These are phyloP conservation scores for Epinotia bilunana DNA, from an alignment of 2,888 invertebrate genomes.

Conservation along the genomic window DNA sequence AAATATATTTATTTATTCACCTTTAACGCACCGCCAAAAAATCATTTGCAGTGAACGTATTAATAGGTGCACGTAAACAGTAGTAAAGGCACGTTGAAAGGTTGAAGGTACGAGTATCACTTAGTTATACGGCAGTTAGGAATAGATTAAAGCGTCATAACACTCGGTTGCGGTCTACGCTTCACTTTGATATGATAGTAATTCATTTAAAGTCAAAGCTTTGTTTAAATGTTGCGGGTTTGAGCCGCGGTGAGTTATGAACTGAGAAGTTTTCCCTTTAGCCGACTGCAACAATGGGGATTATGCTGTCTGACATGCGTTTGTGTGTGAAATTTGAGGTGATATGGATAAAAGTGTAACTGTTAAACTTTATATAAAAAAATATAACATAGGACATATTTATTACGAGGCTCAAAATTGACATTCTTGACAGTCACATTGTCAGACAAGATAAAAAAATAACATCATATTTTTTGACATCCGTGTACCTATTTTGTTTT, in stretches of 20 bases:
- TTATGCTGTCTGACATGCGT: not conserved
- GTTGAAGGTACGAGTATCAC: constrained; percentile 4
- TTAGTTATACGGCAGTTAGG: not conserved
- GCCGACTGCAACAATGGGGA: not conserved
- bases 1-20: no score
- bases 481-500: no score
- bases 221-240: constrained; percentile 10
- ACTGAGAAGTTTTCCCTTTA: constrained; percentile 16
- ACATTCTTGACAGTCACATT: no score
- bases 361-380: no score
- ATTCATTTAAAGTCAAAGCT: constrained; percentile 26
- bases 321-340: not conserved
- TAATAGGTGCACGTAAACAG: no score
- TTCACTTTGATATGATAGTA: constrained; percentile 26
- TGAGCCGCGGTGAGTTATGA: constrained; percentile 18
- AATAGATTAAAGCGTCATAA: constrained; percentile 19
- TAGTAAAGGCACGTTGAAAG: not conserved
- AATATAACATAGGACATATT: no score
- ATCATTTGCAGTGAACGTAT: no score
- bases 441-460: no score
- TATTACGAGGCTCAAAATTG: no score
- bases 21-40: no score
- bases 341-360: no score
- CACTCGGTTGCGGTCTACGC: constrained; percentile 11
- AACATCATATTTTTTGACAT: no score